These are phyloP conservation scores for Telmatherina bonti DNA, from an alignment of 2,797 vertebrate species.

Conservation along the genomic window DNA sequence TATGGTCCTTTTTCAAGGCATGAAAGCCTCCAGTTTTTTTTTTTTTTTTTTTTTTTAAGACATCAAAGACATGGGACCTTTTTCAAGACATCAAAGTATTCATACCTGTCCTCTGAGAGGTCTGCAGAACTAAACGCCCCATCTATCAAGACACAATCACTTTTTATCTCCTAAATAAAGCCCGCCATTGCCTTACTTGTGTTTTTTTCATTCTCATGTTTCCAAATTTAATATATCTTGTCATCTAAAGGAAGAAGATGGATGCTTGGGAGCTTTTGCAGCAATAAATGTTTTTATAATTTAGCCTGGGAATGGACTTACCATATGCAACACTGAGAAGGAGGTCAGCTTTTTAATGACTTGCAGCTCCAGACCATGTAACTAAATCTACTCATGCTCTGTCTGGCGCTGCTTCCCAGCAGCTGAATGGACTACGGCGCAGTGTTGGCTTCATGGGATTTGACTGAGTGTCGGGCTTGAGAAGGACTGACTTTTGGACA, in stretches of 20 bases:
- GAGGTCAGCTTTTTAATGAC: slow-evolving; percentile 56
- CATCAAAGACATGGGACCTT: slow-evolving; percentile 64
- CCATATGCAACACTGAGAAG: slow-evolving; percentile 60
- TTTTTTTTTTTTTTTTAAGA: slow-evolving; percentile 45
- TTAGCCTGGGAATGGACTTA: slow-evolving; percentile 64
- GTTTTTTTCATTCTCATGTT: slow-evolving; percentile 14
- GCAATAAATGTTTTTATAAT: slow-evolving; percentile 42
- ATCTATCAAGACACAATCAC: slow-evolving; percentile 38
- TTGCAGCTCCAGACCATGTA: slow-evolving; percentile 67
- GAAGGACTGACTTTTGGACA: slow-evolving; percentile 56
- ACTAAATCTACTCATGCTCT: slow-evolving; percentile 59
- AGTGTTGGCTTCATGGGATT: slow-evolving; percentile 65
- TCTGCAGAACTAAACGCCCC: slow-evolving; percentile 30
- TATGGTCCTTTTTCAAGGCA: slow-evolving; percentile 41
- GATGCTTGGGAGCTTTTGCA: slow-evolving; percentile 43
- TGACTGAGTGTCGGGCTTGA: slow-evolving; percentile 46
- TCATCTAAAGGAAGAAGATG: slow-evolving; percentile 20
- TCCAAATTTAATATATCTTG: slow-evolving; percentile 18
- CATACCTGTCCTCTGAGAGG: slow-evolving; percentile 37
- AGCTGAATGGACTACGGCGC: slow-evolving; percentile 59
- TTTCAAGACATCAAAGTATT: slow-evolving; percentile 54
- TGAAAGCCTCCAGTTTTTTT: slow-evolving; percentile 56
- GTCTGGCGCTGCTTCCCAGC: slow-evolving; percentile 61
- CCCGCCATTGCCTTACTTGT: neutral
- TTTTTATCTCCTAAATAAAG: slow-evolving; percentile 17